phyloP scores from a whole-genome alignment of 2,888 invertebrate species.

The Dyspetes luteomarginatus region DNA sequence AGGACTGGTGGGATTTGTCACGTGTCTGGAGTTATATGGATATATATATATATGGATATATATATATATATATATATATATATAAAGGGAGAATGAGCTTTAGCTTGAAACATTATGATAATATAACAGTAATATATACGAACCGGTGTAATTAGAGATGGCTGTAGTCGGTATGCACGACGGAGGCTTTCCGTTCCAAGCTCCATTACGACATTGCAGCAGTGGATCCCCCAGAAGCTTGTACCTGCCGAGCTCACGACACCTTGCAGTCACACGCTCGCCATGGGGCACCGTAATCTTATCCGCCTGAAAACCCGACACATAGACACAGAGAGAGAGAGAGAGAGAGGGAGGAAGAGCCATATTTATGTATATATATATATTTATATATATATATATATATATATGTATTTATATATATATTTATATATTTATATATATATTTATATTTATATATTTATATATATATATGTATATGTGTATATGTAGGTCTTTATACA shows the following conservation, averaged over 20 bases:
- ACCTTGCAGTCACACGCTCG: slow-evolving; percentile 90
- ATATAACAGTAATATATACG: slow-evolving; percentile 68
- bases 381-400: background rate
- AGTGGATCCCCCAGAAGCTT: slow-evolving; percentile 92
- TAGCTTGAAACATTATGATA: slow-evolving; percentile 59
- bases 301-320: slow-evolving; percentile 76
- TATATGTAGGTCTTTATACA: background rate
- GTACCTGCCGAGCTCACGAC: slow-evolving; percentile 92
- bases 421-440: background rate
- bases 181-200: slow-evolving; percentile 91
- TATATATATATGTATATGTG: background rate
- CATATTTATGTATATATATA: background rate
- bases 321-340: slow-evolving; percentile 24
- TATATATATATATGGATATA: background rate
- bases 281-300: slow-evolving; percentile 87
- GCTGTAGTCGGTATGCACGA: slow-evolving; percentile 94
- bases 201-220: slow-evolving; percentile 92
- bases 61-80: background rate
- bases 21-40: slow-evolving; percentile 34
- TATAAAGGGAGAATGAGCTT: slow-evolving; percentile 29
- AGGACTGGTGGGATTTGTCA: slow-evolving; percentile 56
- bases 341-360: no score
- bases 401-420: background rate
- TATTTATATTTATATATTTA: background rate
- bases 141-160: slow-evolving; percentile 93